Conservation (phyloP, 2,113 vertebrate genomes). For the Callocephalon fimbriatum region DNA sequence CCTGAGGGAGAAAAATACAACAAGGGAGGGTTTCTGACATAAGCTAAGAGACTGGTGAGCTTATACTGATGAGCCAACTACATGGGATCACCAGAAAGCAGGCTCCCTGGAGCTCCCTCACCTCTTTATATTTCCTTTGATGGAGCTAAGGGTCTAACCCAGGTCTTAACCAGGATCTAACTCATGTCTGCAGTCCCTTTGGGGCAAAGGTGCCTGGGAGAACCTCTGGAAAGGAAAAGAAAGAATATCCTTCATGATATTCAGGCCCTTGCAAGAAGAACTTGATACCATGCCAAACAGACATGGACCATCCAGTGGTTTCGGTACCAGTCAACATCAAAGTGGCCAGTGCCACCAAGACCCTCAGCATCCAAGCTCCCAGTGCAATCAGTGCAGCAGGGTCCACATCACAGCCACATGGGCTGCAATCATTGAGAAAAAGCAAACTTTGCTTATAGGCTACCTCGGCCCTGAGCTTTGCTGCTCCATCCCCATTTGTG, state of each 20-base stretch:
- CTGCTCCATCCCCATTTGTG: background rate
- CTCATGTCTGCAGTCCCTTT: background rate
- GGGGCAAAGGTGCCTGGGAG: background rate
- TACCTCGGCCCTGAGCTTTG: background rate
- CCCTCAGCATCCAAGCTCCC: background rate
- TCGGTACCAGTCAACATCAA: background rate
- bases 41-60: background rate
- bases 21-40: background rate
- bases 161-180: background rate
- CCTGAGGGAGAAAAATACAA: background rate
- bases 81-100: background rate
- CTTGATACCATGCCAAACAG: background rate
- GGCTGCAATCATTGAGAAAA: rapidly evolving
- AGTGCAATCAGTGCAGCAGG: background rate
- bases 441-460: background rate
- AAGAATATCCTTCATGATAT: background rate
- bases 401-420: rapidly evolving
- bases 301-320: background rate
- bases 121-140: background rate
- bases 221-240: background rate
- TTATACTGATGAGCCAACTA: background rate
- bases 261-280: rapidly evolving
- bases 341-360: background rate
- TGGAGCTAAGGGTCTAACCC: background rate
- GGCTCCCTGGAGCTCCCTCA: background rate